Evolutionary conservation across 2,113 vertebrate species (phyloP), one percentile per base, ranked within the genome.

Genomic region (Mesoclemmys tuberculata): DNA sequence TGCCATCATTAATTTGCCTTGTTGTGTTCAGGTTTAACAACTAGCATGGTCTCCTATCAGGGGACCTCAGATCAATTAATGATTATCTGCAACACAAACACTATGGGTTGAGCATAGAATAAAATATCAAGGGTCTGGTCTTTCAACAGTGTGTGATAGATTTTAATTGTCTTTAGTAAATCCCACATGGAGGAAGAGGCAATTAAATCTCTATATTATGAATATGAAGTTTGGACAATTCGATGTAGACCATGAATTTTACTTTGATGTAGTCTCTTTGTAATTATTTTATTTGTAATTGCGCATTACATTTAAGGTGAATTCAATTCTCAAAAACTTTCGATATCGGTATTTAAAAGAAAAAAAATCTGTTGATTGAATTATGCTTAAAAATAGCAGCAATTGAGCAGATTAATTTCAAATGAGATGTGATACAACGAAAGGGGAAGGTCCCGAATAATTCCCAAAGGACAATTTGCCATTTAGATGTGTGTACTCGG

Each of bases 401-500:
- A 90, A 82, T 89, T 95, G 87, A 75, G 4, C 84, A 97, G 84
- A 97, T 92, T 87, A 86, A 80, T 95, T 95, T 90, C 52, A 79
- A 89, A 89, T 91, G 52, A 54, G n/a, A 94, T 56, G 1, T 90
- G 90, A 94, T 96, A 82, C 93, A 93, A 51, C 93, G 49, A 77
- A 85, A 78, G 11, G 38, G 46, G 97, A 64, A 93, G 90, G 90
- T 87, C 88, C 51, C 49, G 44, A 96, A 35, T 93, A 93, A 91
- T 94, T 95, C 88, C 86, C 82, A 82, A 51, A 94, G 90, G 89
- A 84, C 81, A 95, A 82, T 97, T 98, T 94, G 82, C 89, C 84
- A 85, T 96, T 97, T 96, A 91, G 88, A 96, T 97, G 80, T 97
- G 90, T 97, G 89, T 96, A 95, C 88, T 74, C 88, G 95, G 91